Evolutionary conservation across 2,888 invertebrate species (phyloP).

Genomic region (Metalampra italica): DNA sequence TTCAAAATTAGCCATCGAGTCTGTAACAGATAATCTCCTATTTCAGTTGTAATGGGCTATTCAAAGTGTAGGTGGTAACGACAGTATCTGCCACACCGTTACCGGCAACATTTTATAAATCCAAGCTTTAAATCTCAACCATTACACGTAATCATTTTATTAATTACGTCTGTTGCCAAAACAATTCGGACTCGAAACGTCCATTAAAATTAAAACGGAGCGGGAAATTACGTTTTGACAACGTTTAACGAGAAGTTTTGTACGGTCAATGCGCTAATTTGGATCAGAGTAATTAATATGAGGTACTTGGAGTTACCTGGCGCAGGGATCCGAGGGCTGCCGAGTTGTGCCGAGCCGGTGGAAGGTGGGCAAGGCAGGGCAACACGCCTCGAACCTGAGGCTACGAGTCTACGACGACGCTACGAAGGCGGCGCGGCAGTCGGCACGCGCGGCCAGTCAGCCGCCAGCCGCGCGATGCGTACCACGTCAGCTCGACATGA

Average conservation of each 20-base stretch:
- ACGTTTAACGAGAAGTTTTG: conserved; percentile 45
- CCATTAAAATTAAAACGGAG: conserved; percentile 17
- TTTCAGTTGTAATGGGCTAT: too few relatives aligned
- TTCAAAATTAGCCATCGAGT: too few relatives aligned
- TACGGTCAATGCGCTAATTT: conserved; percentile 66
- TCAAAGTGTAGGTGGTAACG: background rate
- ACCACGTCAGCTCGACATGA: conserved; percentile 23
- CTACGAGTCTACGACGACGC: too few relatives aligned
- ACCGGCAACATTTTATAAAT: background rate
- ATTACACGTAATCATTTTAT: conserved; percentile 13
- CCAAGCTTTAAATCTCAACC: background rate
- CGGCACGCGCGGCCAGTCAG: conserved; percentile 34
- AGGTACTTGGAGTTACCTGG: conserved; percentile 36
- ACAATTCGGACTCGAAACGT: conserved; percentile 16
- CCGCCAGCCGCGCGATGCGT: conserved; percentile 43
- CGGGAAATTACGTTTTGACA: conserved; percentile 41
- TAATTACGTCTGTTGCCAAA: conserved; percentile 15
- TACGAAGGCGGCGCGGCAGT: conserved; percentile 19
- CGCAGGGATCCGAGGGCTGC: conserved; percentile 41
- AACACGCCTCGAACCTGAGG: conserved; percentile 1
- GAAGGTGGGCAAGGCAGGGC: conserved; percentile 18
- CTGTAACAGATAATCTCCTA: too few relatives aligned
- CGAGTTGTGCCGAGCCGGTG: conserved; percentile 33
- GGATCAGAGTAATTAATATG: conserved; percentile 66
- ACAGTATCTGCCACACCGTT: background rate